A percentile compares a stretch with the other conserved stretches of the same genome.
Conservation (phyloP, 1,140 invertebrate genomes). For the Megalopta genalis region DNA sequence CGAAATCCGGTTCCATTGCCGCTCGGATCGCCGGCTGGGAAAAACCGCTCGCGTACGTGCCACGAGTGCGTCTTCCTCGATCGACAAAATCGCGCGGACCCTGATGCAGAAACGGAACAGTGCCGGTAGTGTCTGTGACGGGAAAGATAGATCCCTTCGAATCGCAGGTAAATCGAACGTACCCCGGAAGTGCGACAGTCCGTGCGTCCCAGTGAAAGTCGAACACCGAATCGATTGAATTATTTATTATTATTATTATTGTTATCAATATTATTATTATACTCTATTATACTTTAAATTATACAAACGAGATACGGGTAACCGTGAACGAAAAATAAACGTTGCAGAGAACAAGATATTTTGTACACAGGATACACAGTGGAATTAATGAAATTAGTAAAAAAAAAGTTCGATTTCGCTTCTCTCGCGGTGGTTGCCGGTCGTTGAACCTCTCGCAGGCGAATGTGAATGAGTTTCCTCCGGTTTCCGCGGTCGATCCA, state of each 20-base stretch:
- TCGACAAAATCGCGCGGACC: neutral
- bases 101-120: neutral
- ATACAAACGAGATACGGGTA: too few species aligned
- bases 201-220: neutral
- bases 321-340: too few species aligned
- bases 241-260: neutral
- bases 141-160: too few species aligned
- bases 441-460: neutral
- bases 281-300: too few species aligned
- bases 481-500: neutral
- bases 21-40: neutral
- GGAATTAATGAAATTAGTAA: too few species aligned
- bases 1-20: too few species aligned
- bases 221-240: neutral
- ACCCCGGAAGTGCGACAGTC: too few species aligned
- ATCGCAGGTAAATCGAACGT: too few species aligned
- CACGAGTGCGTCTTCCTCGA: conserved; percentile 1
- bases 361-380: too few species aligned
- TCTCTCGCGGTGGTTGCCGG: neutral
- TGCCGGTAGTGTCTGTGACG: neutral
- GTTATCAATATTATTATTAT: too few species aligned
- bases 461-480: neutral
- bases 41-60: neutral
- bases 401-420: too few species aligned
- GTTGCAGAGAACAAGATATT: too few species aligned